phyloP scores from a whole-genome alignment of 2,113 vertebrate species.

The Spizaetus ornatus region DNA sequence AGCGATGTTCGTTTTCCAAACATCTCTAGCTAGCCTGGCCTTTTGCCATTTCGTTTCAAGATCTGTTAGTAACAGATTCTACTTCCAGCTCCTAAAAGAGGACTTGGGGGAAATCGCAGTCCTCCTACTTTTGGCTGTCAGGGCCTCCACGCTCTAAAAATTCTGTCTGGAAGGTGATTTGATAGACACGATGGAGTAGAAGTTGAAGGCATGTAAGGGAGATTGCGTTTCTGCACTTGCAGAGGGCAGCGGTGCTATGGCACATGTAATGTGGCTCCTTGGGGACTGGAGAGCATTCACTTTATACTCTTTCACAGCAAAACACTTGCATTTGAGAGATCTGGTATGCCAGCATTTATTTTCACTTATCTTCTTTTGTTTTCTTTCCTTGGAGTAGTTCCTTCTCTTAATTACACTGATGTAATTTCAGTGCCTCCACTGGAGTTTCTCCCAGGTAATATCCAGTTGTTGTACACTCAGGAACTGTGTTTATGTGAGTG shows the following conservation, averaged over 20 bases:
- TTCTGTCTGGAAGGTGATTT: not conserved
- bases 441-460: not conserved
- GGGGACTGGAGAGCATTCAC: not conserved
- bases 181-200: not conserved
- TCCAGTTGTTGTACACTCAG: not conserved
- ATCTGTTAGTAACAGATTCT: conserved; percentile 52
- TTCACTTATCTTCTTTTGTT: not conserved
- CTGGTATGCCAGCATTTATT: not conserved
- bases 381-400: not conserved
- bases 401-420: not conserved
- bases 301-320: not conserved
- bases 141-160: not conserved
- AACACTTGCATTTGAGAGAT: not conserved
- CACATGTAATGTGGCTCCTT: not conserved
- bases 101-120: not conserved
- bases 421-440: not conserved
- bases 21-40: conserved; percentile 8
- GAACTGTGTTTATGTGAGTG: not conserved
- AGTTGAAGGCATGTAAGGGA: not conserved
- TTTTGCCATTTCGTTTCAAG: conserved; percentile 37
- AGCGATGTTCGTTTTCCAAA: conserved; percentile 22
- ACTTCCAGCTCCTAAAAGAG: conserved; percentile 42
- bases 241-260: not conserved
- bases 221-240: not conserved
- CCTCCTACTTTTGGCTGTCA: conserved; percentile 36